A percentile compares a stretch with the other conserved stretches of the same genome.
Conservation (phyloP, 2,888 invertebrate genomes). For the Ephialtes manifestator region DNA sequence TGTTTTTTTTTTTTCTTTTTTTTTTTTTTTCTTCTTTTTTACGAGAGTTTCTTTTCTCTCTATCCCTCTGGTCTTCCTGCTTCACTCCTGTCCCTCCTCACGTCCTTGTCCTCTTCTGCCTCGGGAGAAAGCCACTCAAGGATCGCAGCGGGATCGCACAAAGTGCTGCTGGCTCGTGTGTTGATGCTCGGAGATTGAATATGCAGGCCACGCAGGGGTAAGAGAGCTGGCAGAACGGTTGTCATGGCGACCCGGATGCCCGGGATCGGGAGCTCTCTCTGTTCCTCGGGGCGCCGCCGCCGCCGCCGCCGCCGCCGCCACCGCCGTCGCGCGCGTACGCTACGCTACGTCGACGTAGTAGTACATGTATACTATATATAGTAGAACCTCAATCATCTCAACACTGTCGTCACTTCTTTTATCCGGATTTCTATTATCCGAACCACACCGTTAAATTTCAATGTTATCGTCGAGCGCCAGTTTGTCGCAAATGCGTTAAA, state of each 20-base stretch:
- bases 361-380: no score
- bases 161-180: slow-evolving; percentile 51
- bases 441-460: no score
- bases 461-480: no score
- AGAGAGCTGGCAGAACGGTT: slow-evolving; percentile 73
- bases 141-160: slow-evolving; percentile 52
- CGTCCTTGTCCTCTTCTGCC: slow-evolving; percentile 21
- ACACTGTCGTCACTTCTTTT: no score
- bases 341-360: no score
- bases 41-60: background rate
- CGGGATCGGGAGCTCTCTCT: slow-evolving; percentile 79
- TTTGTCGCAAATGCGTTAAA: no score
- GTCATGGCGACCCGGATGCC: slow-evolving; percentile 84
- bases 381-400: no score
- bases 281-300: background rate
- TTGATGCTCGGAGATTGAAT: slow-evolving; percentile 55
- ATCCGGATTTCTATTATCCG: no score
- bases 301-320: no score
- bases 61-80: slow-evolving; percentile 39
- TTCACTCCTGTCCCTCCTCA: background rate
- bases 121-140: slow-evolving; percentile 35
- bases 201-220: slow-evolving; percentile 49
- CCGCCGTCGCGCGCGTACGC: no score
- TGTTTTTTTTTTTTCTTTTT: background rate
- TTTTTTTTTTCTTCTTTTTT: slow-evolving; percentile 1